Conservation (phyloP, 2,888 invertebrate species). For the Abscondita cerata region DNA sequence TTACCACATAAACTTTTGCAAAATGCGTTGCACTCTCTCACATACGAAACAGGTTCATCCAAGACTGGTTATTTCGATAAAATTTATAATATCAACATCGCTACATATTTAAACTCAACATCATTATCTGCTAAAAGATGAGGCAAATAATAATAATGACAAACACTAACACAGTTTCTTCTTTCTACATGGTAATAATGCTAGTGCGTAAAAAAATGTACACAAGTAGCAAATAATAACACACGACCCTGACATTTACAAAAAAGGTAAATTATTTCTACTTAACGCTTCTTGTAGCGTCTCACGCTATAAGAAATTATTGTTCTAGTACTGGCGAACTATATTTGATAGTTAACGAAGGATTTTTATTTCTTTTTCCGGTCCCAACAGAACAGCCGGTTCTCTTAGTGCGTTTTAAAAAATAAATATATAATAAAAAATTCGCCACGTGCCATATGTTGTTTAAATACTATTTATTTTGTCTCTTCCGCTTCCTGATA, state of each 20-base stretch:
- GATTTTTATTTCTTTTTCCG: slow-evolving; percentile 27
- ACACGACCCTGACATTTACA: slow-evolving; percentile 18
- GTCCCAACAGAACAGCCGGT: slow-evolving; percentile 22
- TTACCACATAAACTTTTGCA: slow-evolving; percentile 14
- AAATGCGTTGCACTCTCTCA: slow-evolving; percentile 13
- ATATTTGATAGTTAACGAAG: background rate
- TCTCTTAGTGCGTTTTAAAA: slow-evolving; percentile 23
- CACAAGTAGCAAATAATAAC: slow-evolving; percentile 1
- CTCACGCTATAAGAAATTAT: slow-evolving; percentile 9
- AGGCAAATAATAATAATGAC: too few relatives aligned
- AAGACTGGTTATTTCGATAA: slow-evolving; percentile 16
- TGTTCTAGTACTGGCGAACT: background rate
- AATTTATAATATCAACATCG: slow-evolving; percentile 15
- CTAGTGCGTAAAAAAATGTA: background rate
- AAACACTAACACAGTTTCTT: too few relatives aligned
- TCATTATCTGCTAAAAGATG: too few relatives aligned
- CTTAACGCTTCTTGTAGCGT: background rate
- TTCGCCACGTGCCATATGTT: slow-evolving; percentile 36
- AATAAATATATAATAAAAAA: slow-evolving; percentile 29
- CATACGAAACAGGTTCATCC: slow-evolving; percentile 15
- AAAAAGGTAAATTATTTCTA: slow-evolving; percentile 16
- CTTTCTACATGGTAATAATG: too few relatives aligned
- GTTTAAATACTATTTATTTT: slow-evolving; percentile 29
- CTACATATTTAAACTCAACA: slow-evolving; percentile 5
- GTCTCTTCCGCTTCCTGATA: slow-evolving; percentile 34